A percentile compares a stretch with the other conserved stretches of the same genome.
phyloP scores from a whole-genome alignment of 2,888 invertebrate genomes.

The Herminia tarsipennalis region DNA sequence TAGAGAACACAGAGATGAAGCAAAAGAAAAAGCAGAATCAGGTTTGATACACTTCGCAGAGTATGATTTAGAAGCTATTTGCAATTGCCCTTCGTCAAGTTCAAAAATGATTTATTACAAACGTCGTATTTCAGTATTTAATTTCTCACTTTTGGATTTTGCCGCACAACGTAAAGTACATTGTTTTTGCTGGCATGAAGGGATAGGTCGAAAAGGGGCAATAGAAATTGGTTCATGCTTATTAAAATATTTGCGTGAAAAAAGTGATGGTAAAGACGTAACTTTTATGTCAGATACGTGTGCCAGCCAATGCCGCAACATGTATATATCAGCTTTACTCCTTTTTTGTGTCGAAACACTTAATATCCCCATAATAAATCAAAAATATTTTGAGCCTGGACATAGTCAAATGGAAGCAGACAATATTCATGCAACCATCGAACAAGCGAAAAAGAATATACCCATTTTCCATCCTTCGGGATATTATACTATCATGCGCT shows the following conservation, averaged over 20 bases:
- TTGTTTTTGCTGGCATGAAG: constrained; percentile 28
- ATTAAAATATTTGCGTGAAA: constrained; percentile 24
- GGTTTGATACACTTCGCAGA: constrained; percentile 25
- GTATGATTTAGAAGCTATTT: constrained; percentile 25
- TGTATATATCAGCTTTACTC: constrained; percentile 21
- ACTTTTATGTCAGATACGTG: constrained; percentile 29
- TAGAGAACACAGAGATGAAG: constrained; percentile 22
- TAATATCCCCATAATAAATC: too few relatives aligned
- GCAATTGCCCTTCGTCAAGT: constrained; percentile 17
- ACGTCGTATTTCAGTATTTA: constrained; percentile 16
- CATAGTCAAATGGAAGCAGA: too few relatives aligned
- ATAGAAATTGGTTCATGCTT: constrained; percentile 23
- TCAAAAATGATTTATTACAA: constrained; percentile 19
- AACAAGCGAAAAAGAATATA: too few relatives aligned
- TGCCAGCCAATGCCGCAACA: constrained; percentile 24
- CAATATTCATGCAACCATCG: too few relatives aligned
- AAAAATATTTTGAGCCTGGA: constrained; percentile 31
- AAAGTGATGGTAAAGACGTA: constrained; percentile 23
- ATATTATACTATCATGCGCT: too few relatives aligned
- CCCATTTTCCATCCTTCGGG: too few relatives aligned
- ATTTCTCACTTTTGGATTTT: constrained; percentile 24
- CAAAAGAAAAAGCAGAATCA: constrained; percentile 19
- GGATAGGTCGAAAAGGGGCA: constrained; percentile 23
- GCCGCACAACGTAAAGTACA: constrained; percentile 16
- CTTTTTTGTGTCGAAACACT: constrained; percentile 19